Evolutionary conservation across 2,113 vertebrate species (phyloP), one percentile per base, ranked within the genome.

Genomic region (Eolophus roseicapilla): DNA sequence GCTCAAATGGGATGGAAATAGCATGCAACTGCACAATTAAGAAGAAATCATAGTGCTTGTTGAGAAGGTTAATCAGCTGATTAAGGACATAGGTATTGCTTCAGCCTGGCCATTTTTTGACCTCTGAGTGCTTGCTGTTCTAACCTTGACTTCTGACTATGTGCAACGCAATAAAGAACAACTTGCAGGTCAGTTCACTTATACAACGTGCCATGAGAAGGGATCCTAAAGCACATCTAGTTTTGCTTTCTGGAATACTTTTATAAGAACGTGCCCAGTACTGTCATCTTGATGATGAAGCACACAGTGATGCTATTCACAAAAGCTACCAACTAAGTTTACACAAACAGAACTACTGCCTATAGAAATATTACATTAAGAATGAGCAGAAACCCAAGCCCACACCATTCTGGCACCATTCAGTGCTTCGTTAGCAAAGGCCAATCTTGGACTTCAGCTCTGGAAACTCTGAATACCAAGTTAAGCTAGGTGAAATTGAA

Each of bases 401-500:
- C 52, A n/a, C 55, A 50, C 4, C 2, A 4, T n/a, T 82, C n/a
- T 35, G 16, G 52, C 83, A 83, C 25, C 46, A 68, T 25, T 83
- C 31, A 25, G 17, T 5, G 17, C 41, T 80, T 53, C 1, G 0
- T n/a, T 82, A 87, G 37, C n/a, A 73, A 84, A 91, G 43, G 33
- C 39, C 41, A 59, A 5, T 12, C 39, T n/a, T 39, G 20, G 82
- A 75, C 90, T 62, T 63, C 49, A 67, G 70, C 70, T 68, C 31
- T 59, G 31, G 49, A 80, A 89, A 44, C 67, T 57, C 67, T 59
- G 35, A 82, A 92, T 20, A 74, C 37, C 75, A 82, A 70, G 53
- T 35, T 80, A 90, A 96, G n/a, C 31, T 59, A 85, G 68, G 64
- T 64, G 27, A 95, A 83, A 19, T 55, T 47, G 67, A 80, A 59